Percentiles rank a stretch among this genome's conserved stretches.
These are phyloP conservation scores for Drosophila mojavensis DNA, from an alignment of 1,140 invertebrate species.

Conservation along the genomic window DNA sequence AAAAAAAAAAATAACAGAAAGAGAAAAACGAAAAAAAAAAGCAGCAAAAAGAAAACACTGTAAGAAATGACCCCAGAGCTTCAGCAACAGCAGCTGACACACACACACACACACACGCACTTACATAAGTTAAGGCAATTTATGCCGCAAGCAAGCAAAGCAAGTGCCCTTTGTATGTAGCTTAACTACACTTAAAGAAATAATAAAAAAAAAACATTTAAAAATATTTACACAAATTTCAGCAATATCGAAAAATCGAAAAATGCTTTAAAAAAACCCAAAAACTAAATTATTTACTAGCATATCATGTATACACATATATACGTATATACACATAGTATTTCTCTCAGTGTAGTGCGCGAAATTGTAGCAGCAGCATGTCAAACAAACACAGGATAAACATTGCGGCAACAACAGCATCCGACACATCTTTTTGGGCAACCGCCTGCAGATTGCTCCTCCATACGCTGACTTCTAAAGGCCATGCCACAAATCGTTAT, in stretches of 20 bases:
- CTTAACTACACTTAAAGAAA: constrained; percentile 4
- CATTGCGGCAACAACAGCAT: constrained; percentile 24
- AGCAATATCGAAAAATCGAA: too few relatives aligned
- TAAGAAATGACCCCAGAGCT: constrained; percentile 17
- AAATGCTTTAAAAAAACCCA: too few relatives aligned
- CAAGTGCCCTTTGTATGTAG: neutral
- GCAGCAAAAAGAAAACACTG: constrained; percentile 1
- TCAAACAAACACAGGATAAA: constrained; percentile 22
- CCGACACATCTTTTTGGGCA: constrained; percentile 19
- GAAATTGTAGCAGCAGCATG: constrained; percentile 1
- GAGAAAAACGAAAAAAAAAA: neutral
- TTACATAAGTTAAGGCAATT: constrained; percentile 32
- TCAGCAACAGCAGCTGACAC: neutral
- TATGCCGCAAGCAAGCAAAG: constrained; percentile 36
- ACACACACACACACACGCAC: constrained; percentile 19
- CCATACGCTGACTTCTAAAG: constrained; percentile 22
- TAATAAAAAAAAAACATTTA: neutral
- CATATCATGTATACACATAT: too few relatives aligned
- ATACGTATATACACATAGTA: neutral
- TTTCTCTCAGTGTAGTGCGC: constrained; percentile 2
- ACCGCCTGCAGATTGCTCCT: neutral
- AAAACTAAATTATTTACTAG: too few relatives aligned
- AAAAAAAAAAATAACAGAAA: neutral
- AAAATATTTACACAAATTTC: neutral
- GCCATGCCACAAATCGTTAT: constrained; percentile 55